Base-by-base conservation (phyloP, 1,140 invertebrate species). In the Dendroctonus ponderosae region DNA sequence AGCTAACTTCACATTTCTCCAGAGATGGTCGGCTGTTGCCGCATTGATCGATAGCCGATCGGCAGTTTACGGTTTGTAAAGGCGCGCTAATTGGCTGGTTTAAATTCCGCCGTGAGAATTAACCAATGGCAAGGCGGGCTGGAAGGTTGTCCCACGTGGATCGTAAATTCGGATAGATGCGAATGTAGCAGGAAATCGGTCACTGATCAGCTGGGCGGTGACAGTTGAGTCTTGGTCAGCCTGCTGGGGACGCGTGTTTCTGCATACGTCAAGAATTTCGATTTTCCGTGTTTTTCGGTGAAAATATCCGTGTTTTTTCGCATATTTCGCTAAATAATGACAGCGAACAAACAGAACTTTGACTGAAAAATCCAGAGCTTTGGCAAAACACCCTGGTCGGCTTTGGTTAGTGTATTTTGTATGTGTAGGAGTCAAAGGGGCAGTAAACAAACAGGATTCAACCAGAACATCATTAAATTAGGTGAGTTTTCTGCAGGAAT, bases 201-300 rank as follows among this genome's bases (percentile, higher is more conserved):
- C 41, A 11, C 6, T 53, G 52, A 67, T 67, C 65, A 67, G 65
- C 65, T 67, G 66, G 44, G 59, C 14, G 38, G 52, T 67, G 50
- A 46, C 46, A 59, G 48, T 62, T 57, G 14, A 14, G 11, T 15
- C n/a, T 41, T 66, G 15, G 44, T 26, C 50, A 52, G 6, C 15
- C 1, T 40, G 53, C 3, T 42, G 38, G 39, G 48, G 49, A 67
- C 49, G 65, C 56, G 57, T 46, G 4, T 50, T 41, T 39, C 11
- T 15, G 43, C 14, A 52, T 26, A 52, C 50, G 50, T 52, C 50
- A 52, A 52, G 15, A 5, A 6, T 12, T 48, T 48, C 8, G 46
- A 48, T 48, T 48, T 48, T 48, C 15, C 9, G 5, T 9, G 12
- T 5, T 48, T 26, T 26, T 26, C 26, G 26, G 26, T 26, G 26